Conservation (phyloP, 2,888 invertebrate species). For the Cylindroiulus punctatus region DNA sequence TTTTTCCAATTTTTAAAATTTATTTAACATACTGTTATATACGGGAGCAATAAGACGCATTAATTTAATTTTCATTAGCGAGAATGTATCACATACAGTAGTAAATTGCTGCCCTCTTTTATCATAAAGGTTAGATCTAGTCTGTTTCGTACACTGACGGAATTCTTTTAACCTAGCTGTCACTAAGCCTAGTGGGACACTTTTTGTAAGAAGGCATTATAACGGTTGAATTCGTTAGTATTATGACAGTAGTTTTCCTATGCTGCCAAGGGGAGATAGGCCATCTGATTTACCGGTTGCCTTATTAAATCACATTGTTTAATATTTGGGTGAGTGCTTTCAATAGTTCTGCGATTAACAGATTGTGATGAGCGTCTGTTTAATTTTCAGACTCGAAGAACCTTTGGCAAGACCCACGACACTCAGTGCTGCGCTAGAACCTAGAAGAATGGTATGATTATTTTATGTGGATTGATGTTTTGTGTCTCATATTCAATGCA, state of each 20-base stretch:
- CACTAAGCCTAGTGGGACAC: not conserved
- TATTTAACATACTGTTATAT: too few relatives aligned
- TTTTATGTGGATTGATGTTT: not conserved
- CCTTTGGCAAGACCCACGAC: conserved; percentile 49
- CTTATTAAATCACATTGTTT: conserved; percentile 21
- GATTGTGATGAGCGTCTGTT: conserved; percentile 11
- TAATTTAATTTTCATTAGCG: not conserved
- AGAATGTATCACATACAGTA: not conserved
- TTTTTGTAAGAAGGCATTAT: not conserved
- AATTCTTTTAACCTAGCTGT: not conserved
- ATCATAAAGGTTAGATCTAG: not conserved
- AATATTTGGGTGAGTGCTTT: conserved; percentile 30
- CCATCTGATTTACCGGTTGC: not conserved
- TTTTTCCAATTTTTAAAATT: too few relatives aligned
- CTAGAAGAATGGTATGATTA: conserved; percentile 39
- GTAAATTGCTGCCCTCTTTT: not conserved
- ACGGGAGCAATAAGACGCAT: not conserved
- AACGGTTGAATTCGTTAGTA: not conserved
- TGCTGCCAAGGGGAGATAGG: not conserved
- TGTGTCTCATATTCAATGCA: not conserved
- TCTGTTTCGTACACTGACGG: not conserved
- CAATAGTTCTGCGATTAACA: not conserved
- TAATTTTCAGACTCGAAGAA: conserved; percentile 37
- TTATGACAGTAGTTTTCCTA: not conserved
- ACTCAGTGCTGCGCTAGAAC: conserved; percentile 23